phyloP scores from a whole-genome alignment of 2,797 vertebrate genomes.

The Telmatherina bonti region DNA sequence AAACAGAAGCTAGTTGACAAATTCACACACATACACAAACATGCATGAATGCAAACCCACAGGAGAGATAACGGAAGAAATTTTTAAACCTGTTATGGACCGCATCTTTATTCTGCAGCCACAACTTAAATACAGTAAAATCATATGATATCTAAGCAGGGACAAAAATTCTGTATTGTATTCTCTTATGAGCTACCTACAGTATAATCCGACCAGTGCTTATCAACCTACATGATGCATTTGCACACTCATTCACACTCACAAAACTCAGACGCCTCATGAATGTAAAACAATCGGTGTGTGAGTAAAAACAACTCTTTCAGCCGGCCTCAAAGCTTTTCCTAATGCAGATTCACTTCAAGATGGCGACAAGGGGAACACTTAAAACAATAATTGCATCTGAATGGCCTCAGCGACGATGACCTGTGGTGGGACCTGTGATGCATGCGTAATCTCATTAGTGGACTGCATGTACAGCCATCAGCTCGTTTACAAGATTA shows the following conservation, averaged over 20 bases:
- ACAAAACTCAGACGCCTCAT: constrained; percentile 29
- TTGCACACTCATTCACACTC: constrained; percentile 4
- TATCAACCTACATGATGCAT: neutral
- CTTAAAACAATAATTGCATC: constrained; percentile 83
- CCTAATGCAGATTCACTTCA: constrained; percentile 44
- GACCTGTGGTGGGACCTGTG: constrained; percentile 81
- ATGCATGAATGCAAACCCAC: constrained; percentile 15
- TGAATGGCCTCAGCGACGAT: constrained; percentile 75
- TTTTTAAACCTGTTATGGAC: constrained; percentile 26
- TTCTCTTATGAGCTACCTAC: constrained; percentile 10
- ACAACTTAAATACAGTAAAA: constrained; percentile 10
- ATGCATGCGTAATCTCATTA: constrained; percentile 88
- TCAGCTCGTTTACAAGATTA: constrained; percentile 86
- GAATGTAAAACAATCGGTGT: constrained; percentile 50
- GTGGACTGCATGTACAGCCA: constrained; percentile 76
- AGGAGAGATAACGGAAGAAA: constrained; percentile 29
- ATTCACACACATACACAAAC: constrained; percentile 49
- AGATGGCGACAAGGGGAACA: constrained; percentile 60
- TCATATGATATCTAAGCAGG: neutral
- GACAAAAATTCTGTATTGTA: neutral
- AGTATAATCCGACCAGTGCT: neutral
- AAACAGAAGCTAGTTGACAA: constrained; percentile 65
- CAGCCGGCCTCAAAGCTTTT: constrained; percentile 37
- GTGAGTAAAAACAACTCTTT: constrained; percentile 43
- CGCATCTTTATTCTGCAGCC: constrained; percentile 20